Evolutionary conservation across 2,888 invertebrate genomes (phyloP).

Genomic region (Stenodera caucasica): DNA sequence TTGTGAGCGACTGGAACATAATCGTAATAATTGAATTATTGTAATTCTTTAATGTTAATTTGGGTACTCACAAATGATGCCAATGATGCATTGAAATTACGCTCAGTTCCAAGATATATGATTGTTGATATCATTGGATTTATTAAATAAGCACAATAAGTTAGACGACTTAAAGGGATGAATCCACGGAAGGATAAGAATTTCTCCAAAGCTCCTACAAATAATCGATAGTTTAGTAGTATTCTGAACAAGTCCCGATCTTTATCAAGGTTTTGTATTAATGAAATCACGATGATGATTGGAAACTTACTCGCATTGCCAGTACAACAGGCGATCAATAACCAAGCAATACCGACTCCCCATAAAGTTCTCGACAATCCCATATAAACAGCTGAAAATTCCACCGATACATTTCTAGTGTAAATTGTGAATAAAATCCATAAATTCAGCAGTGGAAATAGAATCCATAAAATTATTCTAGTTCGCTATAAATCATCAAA

Average conservation of each 20-base stretch:
- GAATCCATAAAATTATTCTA: slow-evolving; percentile 47
- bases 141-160: slow-evolving; percentile 62
- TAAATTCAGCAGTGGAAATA: slow-evolving; percentile 53
- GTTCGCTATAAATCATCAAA: slow-evolving; percentile 26
- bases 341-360: slow-evolving; percentile 61
- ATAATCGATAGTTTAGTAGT: too few relatives aligned
- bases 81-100: slow-evolving; percentile 45
- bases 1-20: slow-evolving; percentile 42
- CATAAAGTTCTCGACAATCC: slow-evolving; percentile 59
- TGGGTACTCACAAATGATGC: slow-evolving; percentile 48
- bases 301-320: slow-evolving; percentile 56
- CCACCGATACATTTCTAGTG: slow-evolving; percentile 54
- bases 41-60: too few relatives aligned
- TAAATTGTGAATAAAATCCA: slow-evolving; percentile 54
- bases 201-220: slow-evolving; percentile 45
- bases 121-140: slow-evolving; percentile 62
- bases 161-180: slow-evolving; percentile 58
- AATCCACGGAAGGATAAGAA: slow-evolving; percentile 50
- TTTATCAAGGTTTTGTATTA: too few relatives aligned
- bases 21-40: neutral
- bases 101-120: slow-evolving; percentile 51
- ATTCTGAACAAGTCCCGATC: too few relatives aligned
- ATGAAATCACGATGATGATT: neutral
- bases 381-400: slow-evolving; percentile 57
- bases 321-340: slow-evolving; percentile 60